phyloP scores from a whole-genome alignment of 2,797 vertebrate species.

The Pteropus rufus region DNA sequence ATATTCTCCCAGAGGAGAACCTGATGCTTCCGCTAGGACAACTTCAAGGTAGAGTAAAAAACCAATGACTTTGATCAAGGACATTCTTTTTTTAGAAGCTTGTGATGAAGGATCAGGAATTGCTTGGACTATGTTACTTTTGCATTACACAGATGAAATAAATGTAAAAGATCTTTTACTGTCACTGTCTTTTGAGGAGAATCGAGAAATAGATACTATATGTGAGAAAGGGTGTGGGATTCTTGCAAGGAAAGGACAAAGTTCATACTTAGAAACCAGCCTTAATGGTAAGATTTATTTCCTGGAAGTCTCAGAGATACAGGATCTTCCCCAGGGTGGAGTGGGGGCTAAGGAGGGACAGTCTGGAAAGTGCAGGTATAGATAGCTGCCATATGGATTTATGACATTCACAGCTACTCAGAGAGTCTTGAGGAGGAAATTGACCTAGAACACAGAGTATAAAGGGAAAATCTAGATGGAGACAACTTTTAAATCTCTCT shows the following conservation, averaged over 20 bases:
- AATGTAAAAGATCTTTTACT: neutral
- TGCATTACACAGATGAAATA: neutral
- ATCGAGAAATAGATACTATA: neutral
- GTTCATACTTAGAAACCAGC: neutral
- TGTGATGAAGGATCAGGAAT: neutral
- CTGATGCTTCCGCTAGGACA: constrained; percentile 88
- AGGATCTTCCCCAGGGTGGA: neutral
- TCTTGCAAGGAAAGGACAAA: constrained; percentile 5
- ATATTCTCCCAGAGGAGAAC: constrained; percentile 93
- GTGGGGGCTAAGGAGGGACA: no score
- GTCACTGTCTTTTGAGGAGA: neutral
- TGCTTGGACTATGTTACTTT: neutral
- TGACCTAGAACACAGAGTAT: neutral
- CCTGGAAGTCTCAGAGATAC: neutral
- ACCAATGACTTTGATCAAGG: neutral
- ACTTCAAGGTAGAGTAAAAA: constrained; percentile 88
- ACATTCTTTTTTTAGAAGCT: constrained; percentile 9
- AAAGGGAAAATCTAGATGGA: neutral
- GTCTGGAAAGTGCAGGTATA: neutral
- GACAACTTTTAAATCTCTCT: neutral
- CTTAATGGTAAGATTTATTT: neutral
- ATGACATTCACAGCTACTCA: neutral
- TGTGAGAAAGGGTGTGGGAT: neutral
- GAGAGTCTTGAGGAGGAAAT: neutral
- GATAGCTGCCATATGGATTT: neutral